Conservation (phyloP, 2,888 invertebrate species). For the Lycophotia porphyrea region DNA sequence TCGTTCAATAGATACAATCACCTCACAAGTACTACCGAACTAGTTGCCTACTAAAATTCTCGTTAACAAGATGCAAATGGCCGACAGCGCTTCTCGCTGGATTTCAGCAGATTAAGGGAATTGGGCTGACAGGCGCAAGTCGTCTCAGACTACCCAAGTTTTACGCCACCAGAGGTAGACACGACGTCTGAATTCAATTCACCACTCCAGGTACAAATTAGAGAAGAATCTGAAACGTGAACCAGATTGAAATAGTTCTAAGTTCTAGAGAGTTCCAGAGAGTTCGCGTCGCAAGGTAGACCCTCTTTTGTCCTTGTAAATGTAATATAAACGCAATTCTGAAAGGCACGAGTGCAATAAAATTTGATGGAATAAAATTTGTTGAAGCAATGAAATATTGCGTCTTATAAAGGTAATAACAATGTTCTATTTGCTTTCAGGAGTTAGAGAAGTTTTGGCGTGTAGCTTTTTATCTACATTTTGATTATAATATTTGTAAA, state of each 20-base stretch:
- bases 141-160: conserved; percentile 50
- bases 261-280: conserved; percentile 21
- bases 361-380: conserved; percentile 26
- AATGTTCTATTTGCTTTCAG: conserved; percentile 10
- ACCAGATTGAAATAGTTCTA: conserved; percentile 64
- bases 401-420: not conserved
- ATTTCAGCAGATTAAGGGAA: conserved; percentile 59
- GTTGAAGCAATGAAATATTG: conserved; percentile 31
- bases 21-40: conserved; percentile 29
- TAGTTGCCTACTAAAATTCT: conserved; percentile 48
- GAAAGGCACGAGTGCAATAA: conserved; percentile 27
- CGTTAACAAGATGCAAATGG: conserved; percentile 65
- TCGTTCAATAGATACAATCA: conserved; percentile 9
- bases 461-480: not conserved
- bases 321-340: conserved; percentile 55
- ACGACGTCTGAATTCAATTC: conserved; percentile 62
- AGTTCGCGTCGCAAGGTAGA: not conserved
- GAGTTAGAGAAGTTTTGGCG: too few species aligned
- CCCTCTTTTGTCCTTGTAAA: conserved; percentile 51
- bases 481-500: too few species aligned
- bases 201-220: conserved; percentile 61
- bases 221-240: conserved; percentile 62
- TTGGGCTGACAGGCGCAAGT: conserved; percentile 57
- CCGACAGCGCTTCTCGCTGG: conserved; percentile 26
- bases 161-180: conserved; percentile 23